Percentiles rank a stretch among this genome's conserved stretches.
Evolutionary conservation across 2,888 invertebrate species (phyloP).

Genomic region (Pandemis cinnamomeana): DNA sequence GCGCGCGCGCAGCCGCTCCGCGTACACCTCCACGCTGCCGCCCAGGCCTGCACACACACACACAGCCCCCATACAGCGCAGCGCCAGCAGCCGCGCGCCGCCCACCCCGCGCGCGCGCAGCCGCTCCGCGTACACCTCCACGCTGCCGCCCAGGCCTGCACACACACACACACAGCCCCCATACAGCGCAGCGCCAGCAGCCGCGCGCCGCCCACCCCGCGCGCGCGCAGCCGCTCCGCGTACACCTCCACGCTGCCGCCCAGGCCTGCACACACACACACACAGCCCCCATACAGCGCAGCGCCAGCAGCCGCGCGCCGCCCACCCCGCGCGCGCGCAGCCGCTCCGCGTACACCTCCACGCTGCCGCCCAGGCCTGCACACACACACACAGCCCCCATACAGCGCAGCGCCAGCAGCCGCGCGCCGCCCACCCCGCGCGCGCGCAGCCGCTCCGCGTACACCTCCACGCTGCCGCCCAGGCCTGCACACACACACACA

Average conservation of each 20-base stretch:
- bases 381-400: too few species aligned
- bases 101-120: conserved; percentile 92
- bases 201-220: conserved; percentile 92
- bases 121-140: conserved; percentile 91
- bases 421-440: conserved; percentile 92
- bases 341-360: conserved; percentile 91
- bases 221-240: conserved; percentile 91
- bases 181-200: conserved; percentile 93
- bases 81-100: conserved; percentile 92
- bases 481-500: conserved; percentile 87
- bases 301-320: conserved; percentile 92
- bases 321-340: conserved; percentile 92
- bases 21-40: conserved; percentile 91
- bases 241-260: conserved; percentile 92
- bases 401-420: conserved; percentile 93
- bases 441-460: conserved; percentile 93
- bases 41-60: conserved; percentile 90
- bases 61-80: too few species aligned
- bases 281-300: too few species aligned
- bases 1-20: conserved; percentile 91
- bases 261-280: conserved; percentile 88
- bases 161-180: too few species aligned
- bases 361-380: conserved; percentile 90
- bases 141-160: conserved; percentile 90
- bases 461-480: conserved; percentile 90